Percentiles rank a stretch among this genome's conserved stretches.
Conservation (phyloP, 2,888 invertebrate genomes). For the Chrysodeixis includens region DNA sequence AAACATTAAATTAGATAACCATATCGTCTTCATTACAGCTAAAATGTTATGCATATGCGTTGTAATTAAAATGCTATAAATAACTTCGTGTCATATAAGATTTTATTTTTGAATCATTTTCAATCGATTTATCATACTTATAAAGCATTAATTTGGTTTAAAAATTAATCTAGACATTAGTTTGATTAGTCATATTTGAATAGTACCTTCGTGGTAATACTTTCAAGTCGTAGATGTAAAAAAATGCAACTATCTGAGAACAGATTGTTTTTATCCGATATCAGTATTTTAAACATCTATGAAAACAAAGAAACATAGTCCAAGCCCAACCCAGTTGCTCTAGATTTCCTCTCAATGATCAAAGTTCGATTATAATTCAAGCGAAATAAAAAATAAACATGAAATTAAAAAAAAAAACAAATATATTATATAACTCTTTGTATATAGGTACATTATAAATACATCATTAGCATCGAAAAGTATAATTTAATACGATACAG, state of each 20-base stretch:
- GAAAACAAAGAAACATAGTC: neutral
- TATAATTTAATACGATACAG: constrained; percentile 39
- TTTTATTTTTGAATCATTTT: neutral
- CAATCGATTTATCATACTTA: neutral
- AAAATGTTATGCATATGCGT: neutral
- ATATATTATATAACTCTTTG: too few species aligned
- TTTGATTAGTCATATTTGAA: too few species aligned
- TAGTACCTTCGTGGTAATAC: too few species aligned
- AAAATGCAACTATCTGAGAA: too few species aligned
- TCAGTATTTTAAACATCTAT: too few species aligned
- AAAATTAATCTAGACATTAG: neutral
- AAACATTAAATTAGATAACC: neutral
- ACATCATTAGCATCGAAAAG: constrained; percentile 28
- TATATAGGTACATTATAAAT: too few species aligned
- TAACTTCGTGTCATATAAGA: neutral
- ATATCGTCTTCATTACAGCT: neutral
- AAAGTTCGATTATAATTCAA: too few species aligned
- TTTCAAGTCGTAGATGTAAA: too few species aligned
- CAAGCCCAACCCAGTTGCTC: neutral
- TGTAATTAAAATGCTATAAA: constrained; percentile 1
- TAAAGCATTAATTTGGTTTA: neutral
- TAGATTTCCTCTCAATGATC: too few species aligned
- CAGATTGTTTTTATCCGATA: too few species aligned
- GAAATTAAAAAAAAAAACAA: too few species aligned
- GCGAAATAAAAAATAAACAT: too few species aligned